A percentile compares a stretch with the other conserved stretches of the same genome.
Evolutionary conservation across 2,797 vertebrate genomes (phyloP).

Genomic region (Pangasius larnaudii): DNA sequence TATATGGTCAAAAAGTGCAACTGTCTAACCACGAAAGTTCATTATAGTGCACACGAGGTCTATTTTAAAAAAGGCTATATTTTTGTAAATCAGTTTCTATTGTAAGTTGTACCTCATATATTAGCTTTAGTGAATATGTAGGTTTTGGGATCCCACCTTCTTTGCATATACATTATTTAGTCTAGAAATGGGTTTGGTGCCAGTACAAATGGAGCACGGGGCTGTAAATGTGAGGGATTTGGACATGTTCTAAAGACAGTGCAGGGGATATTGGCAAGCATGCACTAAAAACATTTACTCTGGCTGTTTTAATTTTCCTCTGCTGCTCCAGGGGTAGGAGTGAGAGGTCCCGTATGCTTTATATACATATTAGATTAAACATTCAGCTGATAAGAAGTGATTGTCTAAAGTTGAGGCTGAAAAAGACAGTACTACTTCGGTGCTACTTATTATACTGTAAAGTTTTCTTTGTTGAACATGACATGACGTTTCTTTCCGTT

Average conservation of each 20-base stretch:
- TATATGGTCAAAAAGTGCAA: too few species aligned
- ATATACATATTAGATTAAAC: constrained; percentile 25
- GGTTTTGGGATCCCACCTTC: constrained; percentile 15
- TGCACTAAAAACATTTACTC: constrained; percentile 62
- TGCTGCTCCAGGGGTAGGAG: constrained; percentile 51
- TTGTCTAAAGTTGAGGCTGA: constrained; percentile 12
- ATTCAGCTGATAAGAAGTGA: constrained; percentile 29
- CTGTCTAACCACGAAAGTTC: too few species aligned
- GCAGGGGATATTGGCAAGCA: constrained; percentile 56
- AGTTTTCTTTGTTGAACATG: constrained; percentile 1
- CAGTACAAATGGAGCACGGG: constrained; percentile 44
- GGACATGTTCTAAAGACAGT: constrained; percentile 50
- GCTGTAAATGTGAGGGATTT: constrained; percentile 53
- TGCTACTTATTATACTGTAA: not conserved
- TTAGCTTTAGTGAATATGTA: constrained; percentile 19
- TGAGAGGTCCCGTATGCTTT: constrained; percentile 36
- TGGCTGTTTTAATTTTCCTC: constrained; percentile 59
- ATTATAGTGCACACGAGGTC: too few species aligned
- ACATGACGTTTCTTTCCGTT: constrained; percentile 3
- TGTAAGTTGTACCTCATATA: constrained; percentile 1
- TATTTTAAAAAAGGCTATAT: too few species aligned
- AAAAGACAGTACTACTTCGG: not conserved
- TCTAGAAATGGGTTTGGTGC: constrained; percentile 38
- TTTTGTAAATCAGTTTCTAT: too few species aligned
- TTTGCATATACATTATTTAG: constrained; percentile 45